These are phyloP conservation scores for Sebastolobus alascanus DNA, from an alignment of 2,797 vertebrate genomes.

Conservation along the genomic window DNA sequence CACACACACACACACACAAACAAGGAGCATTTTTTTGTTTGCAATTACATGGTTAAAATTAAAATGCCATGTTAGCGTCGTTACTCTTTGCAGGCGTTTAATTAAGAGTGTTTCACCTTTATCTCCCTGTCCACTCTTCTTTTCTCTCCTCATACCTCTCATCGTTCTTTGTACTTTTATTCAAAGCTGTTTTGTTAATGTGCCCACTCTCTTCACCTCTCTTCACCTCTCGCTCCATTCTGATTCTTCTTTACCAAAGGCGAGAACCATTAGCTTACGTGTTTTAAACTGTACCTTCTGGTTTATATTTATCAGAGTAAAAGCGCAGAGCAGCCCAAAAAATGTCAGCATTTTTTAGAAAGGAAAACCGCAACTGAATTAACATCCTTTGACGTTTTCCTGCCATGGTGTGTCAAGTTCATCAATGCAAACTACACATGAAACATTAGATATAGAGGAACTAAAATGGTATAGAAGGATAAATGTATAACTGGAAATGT, in stretches of 20 bases:
- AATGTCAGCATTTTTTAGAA: not conserved
- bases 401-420: too few relatives aligned
- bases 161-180: slow-evolving; percentile 58
- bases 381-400: too few relatives aligned
- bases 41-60: slow-evolving; percentile 16
- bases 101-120: slow-evolving; percentile 35
- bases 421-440: too few relatives aligned
- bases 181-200: slow-evolving; percentile 55
- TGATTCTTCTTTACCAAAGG: not conserved
- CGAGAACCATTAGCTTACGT: not conserved
- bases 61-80: slow-evolving; percentile 32
- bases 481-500: too few relatives aligned
- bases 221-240: not conserved
- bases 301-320: not conserved
- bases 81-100: slow-evolving; percentile 36
- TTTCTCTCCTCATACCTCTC: slow-evolving; percentile 1
- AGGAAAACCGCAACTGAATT: too few relatives aligned
- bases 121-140: not conserved
- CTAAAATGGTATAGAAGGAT: too few relatives aligned
- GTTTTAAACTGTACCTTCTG: too few relatives aligned
- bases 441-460: too few relatives aligned
- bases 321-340: not conserved
- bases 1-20: slow-evolving; percentile 3
- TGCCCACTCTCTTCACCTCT: not conserved
- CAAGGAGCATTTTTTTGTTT: slow-evolving; percentile 6